Evolutionary conservation across 2,888 invertebrate genomes (phyloP).

Genomic region (Rhabditophanes sp.): DNA sequence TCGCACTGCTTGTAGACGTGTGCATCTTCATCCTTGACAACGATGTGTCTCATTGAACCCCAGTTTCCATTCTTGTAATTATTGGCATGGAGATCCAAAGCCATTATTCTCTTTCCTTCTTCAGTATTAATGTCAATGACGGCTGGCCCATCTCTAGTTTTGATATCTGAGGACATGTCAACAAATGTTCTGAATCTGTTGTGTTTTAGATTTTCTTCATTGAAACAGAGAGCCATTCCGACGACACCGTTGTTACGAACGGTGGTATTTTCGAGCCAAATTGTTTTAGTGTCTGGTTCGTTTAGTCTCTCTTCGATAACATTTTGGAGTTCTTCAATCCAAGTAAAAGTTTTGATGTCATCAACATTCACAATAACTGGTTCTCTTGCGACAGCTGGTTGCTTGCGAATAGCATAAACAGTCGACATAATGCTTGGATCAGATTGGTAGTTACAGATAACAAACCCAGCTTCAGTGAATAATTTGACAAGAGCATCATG

Average conservation of each 20-base stretch:
- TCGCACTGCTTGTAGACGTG: constrained; percentile 52
- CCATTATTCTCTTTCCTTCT: constrained; percentile 34
- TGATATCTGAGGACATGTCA: constrained; percentile 34
- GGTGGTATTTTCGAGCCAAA: constrained; percentile 51
- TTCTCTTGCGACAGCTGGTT: constrained; percentile 19
- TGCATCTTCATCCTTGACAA: constrained; percentile 50
- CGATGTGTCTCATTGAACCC: constrained; percentile 72
- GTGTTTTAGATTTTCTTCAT: constrained; percentile 38
- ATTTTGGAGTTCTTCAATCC: constrained; percentile 43
- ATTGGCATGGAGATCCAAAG: constrained; percentile 67
- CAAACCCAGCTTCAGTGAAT: constrained; percentile 35
- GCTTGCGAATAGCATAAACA: constrained; percentile 29
- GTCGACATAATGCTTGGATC: constrained; percentile 29
- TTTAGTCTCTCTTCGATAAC: constrained; percentile 57
- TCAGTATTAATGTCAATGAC: constrained; percentile 19
- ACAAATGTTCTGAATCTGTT: constrained; percentile 41
- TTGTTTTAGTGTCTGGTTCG: constrained; percentile 48
- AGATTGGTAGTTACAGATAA: constrained; percentile 30
- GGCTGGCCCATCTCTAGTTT: constrained; percentile 24
- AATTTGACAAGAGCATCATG: neutral
- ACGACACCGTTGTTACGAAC: constrained; percentile 59
- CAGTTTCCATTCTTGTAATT: constrained; percentile 63
- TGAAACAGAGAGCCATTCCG: constrained; percentile 68
- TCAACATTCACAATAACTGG: constrained; percentile 39
- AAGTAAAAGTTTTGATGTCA: constrained; percentile 38